Base-by-base conservation (phyloP, 2,888 invertebrate genomes). In the Alentia gelatinosa region DNA sequence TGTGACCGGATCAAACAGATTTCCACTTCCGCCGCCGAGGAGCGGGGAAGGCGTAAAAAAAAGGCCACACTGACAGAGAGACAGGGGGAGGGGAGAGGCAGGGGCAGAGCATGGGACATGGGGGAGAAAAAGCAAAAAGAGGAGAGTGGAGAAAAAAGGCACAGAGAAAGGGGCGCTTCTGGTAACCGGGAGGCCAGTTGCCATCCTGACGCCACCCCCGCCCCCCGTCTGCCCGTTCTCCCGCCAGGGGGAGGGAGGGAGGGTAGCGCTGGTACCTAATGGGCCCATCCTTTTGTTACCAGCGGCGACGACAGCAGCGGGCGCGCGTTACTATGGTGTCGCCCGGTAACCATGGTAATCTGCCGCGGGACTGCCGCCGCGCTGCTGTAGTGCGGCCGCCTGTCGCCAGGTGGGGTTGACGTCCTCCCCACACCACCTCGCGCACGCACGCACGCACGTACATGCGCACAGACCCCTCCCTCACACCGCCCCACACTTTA, bases 1-100 rank as follows among this genome's bases (percentile, higher is more conserved):
- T 63, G 63, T 63, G 63, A 63, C 63, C 63, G 63, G 63, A 63
- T 63, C 63, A 63, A 63, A 63, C 63, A 63, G 63, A 63, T 63
- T n/a, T 63, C 63, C 63, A 63, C 63, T 63, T 63, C 63, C 63
- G 12, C 23, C n/a, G 63, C 63, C 63, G 63, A n/a, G 15, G n/a
- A n/a, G 63, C 19, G n/a, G 19, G 47, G 47, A 12, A 19, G 47
- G 7, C 19, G 47, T 12, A 7, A 63, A 63, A 63, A 63, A 63
- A n/a, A n/a, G 63, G 63, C 47, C 9, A 19, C 47, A 47, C 7
- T 47, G 19, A 7, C 7, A 47, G 19, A 47, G 19, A n/a, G n/a
- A 19, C 47, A 12, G 47, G 63, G 15, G n/a, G 63, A n/a, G 12
- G 63, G n/a, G 23, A 63, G n/a, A 63, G n/a, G 26, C 15, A 63